Evolutionary conservation across 2,113 vertebrate genomes (phyloP).

Genomic region (Rhinichthys klamathensis): DNA sequence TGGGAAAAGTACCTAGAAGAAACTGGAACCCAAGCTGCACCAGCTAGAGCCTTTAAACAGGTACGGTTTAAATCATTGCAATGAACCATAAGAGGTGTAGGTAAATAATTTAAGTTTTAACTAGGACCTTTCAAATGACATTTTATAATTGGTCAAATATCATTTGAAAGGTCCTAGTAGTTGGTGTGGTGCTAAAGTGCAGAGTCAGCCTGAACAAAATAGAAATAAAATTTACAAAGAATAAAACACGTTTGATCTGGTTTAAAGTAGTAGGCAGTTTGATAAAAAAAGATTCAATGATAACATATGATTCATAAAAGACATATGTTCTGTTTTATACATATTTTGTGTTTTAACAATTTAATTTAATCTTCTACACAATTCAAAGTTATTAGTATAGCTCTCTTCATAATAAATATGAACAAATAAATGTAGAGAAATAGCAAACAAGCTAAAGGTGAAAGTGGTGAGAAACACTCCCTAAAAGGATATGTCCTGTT

Average conservation of each 20-base stretch:
- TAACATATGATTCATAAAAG: too few relatives aligned
- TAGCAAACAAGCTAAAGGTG: too few relatives aligned
- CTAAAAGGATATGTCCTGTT: not conserved
- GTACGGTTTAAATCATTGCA: conserved; percentile 62
- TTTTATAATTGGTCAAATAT: not conserved
- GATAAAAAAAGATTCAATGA: too few relatives aligned
- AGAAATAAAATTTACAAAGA: not conserved
- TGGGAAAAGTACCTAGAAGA: conserved; percentile 91
- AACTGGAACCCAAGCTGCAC: conserved; percentile 85
- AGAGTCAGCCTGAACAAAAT: not conserved
- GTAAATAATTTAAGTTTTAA: not conserved
- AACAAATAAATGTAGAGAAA: too few relatives aligned
- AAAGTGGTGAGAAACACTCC: too few relatives aligned
- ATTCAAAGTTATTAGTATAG: too few relatives aligned
- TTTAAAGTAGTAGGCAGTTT: not conserved
- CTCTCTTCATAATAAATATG: too few relatives aligned
- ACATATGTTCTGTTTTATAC: too few relatives aligned
- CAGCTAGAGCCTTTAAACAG: conserved; percentile 88
- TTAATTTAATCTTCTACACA: too few relatives aligned
- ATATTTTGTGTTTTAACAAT: too few relatives aligned
- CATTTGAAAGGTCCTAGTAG: not conserved
- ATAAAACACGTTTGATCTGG: not conserved
- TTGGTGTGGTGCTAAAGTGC: not conserved
- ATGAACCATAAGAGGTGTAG: not conserved
- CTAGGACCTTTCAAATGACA: too few relatives aligned